phyloP scores from a whole-genome alignment of 2,797 vertebrate genomes.

The Vultur gryphus region DNA sequence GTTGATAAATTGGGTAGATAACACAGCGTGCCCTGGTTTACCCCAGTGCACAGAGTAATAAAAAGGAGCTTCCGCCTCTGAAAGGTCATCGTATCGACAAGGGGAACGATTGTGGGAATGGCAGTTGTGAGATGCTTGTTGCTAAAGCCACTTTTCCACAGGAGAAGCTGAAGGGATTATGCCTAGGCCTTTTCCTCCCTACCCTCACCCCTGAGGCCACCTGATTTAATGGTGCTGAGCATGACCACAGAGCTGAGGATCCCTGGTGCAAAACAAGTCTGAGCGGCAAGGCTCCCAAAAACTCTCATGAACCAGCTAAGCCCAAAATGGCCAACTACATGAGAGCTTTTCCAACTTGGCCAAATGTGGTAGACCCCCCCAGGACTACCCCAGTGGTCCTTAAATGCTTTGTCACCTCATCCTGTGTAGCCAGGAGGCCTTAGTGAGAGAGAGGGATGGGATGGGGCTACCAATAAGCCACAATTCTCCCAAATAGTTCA shows the following conservation, averaged over 20 bases:
- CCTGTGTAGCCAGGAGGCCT: not conserved
- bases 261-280: not conserved
- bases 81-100: slow-evolving; percentile 67
- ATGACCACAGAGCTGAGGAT: not conserved
- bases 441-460: not conserved
- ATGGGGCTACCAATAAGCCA: not conserved
- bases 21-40: slow-evolving; percentile 50
- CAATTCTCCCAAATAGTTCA: not conserved
- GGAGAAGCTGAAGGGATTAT: slow-evolving; percentile 2
- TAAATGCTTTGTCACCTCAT: not conserved
- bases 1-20: slow-evolving; percentile 73
- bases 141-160: not conserved
- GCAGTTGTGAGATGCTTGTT: not conserved
- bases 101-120: slow-evolving; percentile 5
- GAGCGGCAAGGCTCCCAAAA: not conserved
- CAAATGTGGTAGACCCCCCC: rapidly evolving
- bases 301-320: not conserved
- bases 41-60: slow-evolving; percentile 60
- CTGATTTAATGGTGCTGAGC: not conserved
- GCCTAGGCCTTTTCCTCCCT: not conserved
- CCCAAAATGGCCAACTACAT: not conserved
- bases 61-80: slow-evolving; percentile 51
- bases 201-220: not conserved
- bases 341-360: not conserved
- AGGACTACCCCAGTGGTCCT: not conserved